phyloP scores from a whole-genome alignment of 2,797 vertebrate genomes.

The Paramormyrops hopkinsi region DNA sequence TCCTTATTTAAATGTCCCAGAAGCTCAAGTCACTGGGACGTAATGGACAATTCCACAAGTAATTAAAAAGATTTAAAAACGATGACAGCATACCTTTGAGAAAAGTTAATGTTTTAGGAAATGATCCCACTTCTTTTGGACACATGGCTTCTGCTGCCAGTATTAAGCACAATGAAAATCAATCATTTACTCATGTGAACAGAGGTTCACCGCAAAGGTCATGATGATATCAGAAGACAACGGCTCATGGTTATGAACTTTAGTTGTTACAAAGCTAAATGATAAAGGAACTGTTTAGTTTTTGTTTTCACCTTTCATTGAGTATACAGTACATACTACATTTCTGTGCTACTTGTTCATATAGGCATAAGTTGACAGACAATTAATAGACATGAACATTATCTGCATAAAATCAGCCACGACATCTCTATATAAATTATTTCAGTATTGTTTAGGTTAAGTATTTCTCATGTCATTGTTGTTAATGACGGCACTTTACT shows the following conservation, averaged over 20 bases:
- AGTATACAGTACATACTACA: neutral
- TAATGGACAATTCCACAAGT: neutral
- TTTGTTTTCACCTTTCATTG: neutral
- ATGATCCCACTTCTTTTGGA: neutral
- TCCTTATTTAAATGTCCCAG: neutral
- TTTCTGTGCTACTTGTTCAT: neutral
- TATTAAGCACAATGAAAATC: neutral
- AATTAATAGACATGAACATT: neutral
- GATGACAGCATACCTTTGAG: neutral
- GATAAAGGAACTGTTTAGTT: neutral
- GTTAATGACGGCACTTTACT: neutral
- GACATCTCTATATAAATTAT: neutral
- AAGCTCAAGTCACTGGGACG: neutral
- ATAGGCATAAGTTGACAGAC: neutral
- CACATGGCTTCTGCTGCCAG: neutral
- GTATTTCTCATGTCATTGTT: neutral
- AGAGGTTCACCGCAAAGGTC: neutral
- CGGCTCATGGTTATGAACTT: neutral
- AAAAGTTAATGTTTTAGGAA: neutral
- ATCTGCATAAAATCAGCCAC: neutral
- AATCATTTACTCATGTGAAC: neutral
- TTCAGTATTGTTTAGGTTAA: neutral
- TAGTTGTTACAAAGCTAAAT: neutral
- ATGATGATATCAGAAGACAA: neutral
- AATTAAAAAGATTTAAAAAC: neutral